phyloP scores from a whole-genome alignment of 2,797 vertebrate genomes.

The Eidolon dupreanum region DNA sequence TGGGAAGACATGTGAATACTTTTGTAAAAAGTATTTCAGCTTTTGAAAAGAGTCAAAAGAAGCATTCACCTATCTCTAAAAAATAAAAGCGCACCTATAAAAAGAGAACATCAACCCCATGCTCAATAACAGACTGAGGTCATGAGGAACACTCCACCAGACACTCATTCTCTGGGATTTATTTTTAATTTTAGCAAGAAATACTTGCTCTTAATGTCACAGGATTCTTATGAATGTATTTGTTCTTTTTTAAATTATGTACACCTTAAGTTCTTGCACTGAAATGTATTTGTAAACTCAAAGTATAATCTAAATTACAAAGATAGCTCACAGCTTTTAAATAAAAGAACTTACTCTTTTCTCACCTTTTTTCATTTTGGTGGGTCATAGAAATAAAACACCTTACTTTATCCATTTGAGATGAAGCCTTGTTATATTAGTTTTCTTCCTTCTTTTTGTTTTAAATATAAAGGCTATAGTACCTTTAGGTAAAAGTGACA shows the following conservation, averaged over 20 bases:
- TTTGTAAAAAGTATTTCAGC: not conserved
- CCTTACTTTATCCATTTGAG: not conserved
- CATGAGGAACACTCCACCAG: not conserved
- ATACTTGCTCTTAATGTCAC: not conserved
- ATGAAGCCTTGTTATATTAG: not conserved
- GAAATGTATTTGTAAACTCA: not conserved
- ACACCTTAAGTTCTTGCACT: not conserved
- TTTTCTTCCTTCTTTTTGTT: not conserved
- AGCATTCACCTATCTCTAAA: not conserved
- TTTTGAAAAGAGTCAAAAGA: constrained; percentile 3
- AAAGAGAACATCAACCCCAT: not conserved
- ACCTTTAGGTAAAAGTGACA: not conserved
- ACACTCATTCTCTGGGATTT: not conserved
- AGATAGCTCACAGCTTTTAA: not conserved
- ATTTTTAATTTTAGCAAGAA: not conserved
- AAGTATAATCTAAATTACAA: not conserved
- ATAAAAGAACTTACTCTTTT: not conserved
- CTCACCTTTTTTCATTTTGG: not conserved
- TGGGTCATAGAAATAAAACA: not conserved
- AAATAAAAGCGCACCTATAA: no score
- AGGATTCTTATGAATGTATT: not conserved
- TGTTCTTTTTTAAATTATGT: not conserved
- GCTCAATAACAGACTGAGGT: not conserved
- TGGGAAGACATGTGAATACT: not conserved
- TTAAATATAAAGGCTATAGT: not conserved